Conservation (phyloP, 2,888 invertebrate species). For the Phyllotreta striolata region DNA sequence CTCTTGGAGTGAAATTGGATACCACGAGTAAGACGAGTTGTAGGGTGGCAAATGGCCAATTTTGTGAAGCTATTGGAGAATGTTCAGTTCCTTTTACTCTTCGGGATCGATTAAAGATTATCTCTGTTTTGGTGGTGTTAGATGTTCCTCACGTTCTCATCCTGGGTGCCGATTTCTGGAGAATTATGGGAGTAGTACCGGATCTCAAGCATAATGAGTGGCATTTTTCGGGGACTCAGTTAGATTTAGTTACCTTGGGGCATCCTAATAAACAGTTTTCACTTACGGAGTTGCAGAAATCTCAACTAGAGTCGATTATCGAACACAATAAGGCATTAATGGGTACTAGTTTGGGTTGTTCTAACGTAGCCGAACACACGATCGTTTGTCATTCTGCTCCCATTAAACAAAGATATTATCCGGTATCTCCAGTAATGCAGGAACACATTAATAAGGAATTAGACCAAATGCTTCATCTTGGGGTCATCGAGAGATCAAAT, state of each 20-base stretch:
- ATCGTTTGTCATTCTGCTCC: slow-evolving; percentile 15
- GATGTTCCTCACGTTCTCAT: background rate
- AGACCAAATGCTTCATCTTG: slow-evolving; percentile 43
- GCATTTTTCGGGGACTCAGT: slow-evolving; percentile 19
- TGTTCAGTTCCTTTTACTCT: slow-evolving; percentile 22
- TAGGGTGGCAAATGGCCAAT: slow-evolving; percentile 33
- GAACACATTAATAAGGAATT: slow-evolving; percentile 37
- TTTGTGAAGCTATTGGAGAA: slow-evolving; percentile 24
- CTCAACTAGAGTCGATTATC: too few species aligned
- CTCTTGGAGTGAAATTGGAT: slow-evolving; percentile 23
- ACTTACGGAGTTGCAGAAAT: too few species aligned
- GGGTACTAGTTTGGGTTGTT: slow-evolving; percentile 6
- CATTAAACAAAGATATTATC: slow-evolving; percentile 39
- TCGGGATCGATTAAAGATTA: slow-evolving; percentile 21
- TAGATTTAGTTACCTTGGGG: background rate
- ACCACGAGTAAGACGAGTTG: background rate
- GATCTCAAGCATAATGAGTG: slow-evolving; percentile 22
- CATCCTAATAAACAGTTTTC: too few species aligned
- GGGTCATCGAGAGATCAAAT: slow-evolving; percentile 43
- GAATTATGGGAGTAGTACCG: slow-evolving; percentile 22
- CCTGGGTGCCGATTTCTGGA: slow-evolving; percentile 2
- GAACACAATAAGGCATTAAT: background rate
- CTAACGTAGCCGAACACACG: background rate
- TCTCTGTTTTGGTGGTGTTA: slow-evolving; percentile 22
- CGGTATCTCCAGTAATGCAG: slow-evolving; percentile 36